These are phyloP conservation scores for Zaprionus bogoriensis DNA, from an alignment of 2,888 invertebrate species.

Conservation along the genomic window DNA sequence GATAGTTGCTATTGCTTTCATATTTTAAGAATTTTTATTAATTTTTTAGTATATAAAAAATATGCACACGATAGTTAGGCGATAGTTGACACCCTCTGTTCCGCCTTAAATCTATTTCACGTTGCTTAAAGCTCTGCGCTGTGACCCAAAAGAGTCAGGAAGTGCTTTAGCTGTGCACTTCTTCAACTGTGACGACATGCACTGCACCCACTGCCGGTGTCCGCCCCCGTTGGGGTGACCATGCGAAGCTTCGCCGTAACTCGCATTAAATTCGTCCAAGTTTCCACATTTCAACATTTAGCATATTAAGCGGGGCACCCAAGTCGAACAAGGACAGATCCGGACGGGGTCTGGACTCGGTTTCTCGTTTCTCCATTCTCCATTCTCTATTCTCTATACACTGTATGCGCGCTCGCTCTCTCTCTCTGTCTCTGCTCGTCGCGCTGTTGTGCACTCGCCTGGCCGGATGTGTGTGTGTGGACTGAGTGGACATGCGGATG, in stretches of 20 bases:
- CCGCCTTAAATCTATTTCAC: background rate
- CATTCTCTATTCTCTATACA: background rate
- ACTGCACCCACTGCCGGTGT: background rate
- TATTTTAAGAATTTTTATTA: no score
- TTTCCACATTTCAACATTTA: conserved; percentile 53
- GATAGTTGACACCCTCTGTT: background rate
- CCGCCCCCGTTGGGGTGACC: background rate
- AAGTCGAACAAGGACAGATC: conserved; percentile 39
- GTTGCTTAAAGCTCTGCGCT: background rate
- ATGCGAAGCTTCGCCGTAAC: background rate
- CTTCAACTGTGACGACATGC: conserved; percentile 12
- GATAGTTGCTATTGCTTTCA: no score
- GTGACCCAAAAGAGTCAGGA: background rate
- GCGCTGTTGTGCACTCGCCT: conserved; percentile 52
- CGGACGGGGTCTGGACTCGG: conserved; percentile 11
- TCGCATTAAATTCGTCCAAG: conserved; percentile 56
- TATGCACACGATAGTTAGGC: background rate
- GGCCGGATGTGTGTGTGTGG: conserved; percentile 18
- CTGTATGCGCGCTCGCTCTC: background rate
- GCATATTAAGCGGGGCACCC: conserved; percentile 60
- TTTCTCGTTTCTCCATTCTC: conserved; percentile 1
- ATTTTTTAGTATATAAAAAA: no score
- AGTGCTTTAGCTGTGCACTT: background rate
- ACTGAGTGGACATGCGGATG: conserved; percentile 56
- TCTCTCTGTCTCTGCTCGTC: conserved; percentile 26